Evolutionary conservation across 2,888 invertebrate genomes (phyloP), one percentile per base, ranked within the genome.

Genomic region (Drosophila pseudotakahashii): DNA sequence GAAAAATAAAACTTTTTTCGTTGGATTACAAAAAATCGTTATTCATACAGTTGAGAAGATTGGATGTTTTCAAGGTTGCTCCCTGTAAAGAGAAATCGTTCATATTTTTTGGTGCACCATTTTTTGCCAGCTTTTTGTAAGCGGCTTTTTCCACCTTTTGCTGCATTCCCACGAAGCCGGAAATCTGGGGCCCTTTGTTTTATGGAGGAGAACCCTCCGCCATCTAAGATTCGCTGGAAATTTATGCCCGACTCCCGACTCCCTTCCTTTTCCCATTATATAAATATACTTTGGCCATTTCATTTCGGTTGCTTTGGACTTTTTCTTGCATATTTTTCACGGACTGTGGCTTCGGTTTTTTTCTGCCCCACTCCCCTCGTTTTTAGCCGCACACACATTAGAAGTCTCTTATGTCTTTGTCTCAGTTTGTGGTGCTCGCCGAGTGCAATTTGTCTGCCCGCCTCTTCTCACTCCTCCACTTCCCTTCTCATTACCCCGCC

Each of bases 261-360:
- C 36, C 16, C 48, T 14, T 45, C 51, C 23, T 32, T 32, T 51
- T 47, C 58, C n/a, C 60, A 64, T 62, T 68, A 71, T 73, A 79
- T 64, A 78, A 86, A 77, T 72, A 62, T 75, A 75, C 73, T 60
- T 70, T 78, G 66, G 67, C 50, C 79, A 75, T 85, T 77, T 73
- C 67, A 78, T 81, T 84, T 78, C 75, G 71, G 74, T 77, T 68
- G 47, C 42, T 64, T 70, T 63, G 53, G 62, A 60, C 58, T 44
- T 67, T 77, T 80, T 73, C 75, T 83, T 79, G 86, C 86, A 86
- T 88, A 81, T 83, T 81, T 88, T 86, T 86, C 85, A 88, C 83
- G 86, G 78, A 73, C 54, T 50, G 58, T 59, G 77, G 78, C 69
- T 54, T 60, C 69, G 69, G 59, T 50, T 39, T 32, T 32, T 58